A percentile compares a stretch with the other conserved stretches of the same genome.
These are phyloP conservation scores for Palythoa caribaeorum DNA, from an alignment of 92 coral and sea anemone genomes.

Conservation along the genomic window DNA sequence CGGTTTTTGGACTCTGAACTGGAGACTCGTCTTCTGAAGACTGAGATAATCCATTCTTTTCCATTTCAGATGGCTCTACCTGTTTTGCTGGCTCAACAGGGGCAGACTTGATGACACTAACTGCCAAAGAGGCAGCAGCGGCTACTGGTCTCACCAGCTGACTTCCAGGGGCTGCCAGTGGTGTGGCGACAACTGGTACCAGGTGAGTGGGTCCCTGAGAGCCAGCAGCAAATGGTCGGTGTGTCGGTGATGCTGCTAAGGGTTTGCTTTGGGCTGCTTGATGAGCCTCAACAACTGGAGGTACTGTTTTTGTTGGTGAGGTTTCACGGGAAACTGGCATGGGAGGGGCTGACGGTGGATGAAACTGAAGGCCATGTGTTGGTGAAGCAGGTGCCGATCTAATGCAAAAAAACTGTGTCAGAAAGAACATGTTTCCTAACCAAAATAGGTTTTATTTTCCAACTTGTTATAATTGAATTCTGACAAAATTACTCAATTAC, in stretches of 20 bases:
- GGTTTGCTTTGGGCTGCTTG: constrained; percentile 47
- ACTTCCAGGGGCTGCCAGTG: constrained; percentile 52
- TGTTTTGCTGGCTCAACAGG: constrained; percentile 59
- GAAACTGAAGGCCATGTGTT: constrained; percentile 97
- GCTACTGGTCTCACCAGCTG: constrained; percentile 54
- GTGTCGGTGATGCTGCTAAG: constrained; percentile 62
- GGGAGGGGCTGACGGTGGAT: constrained; percentile 78
- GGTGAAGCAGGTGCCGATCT: constrained; percentile 99
- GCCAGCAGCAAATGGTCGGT: constrained; percentile 63
- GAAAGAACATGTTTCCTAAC: not conserved
- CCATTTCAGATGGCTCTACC: constrained; percentile 63
- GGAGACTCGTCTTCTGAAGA: constrained; percentile 93
- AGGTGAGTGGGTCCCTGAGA: constrained; percentile 65
- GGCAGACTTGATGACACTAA: constrained; percentile 90
- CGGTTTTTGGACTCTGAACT: constrained; percentile 65
- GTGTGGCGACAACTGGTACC: constrained; percentile 31
- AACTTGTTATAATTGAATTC: too few relatives aligned
- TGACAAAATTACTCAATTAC: too few relatives aligned
- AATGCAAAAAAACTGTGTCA: not conserved
- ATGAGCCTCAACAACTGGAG: constrained; percentile 54
- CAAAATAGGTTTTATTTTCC: too few relatives aligned
- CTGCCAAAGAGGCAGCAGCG: constrained; percentile 80
- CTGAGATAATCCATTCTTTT: constrained; percentile 89
- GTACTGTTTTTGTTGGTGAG: constrained; percentile 76
- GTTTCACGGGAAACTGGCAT: constrained; percentile 69